Evolutionary conservation across 2,797 vertebrate species (phyloP).

Genomic region (Zalophus californianus): DNA sequence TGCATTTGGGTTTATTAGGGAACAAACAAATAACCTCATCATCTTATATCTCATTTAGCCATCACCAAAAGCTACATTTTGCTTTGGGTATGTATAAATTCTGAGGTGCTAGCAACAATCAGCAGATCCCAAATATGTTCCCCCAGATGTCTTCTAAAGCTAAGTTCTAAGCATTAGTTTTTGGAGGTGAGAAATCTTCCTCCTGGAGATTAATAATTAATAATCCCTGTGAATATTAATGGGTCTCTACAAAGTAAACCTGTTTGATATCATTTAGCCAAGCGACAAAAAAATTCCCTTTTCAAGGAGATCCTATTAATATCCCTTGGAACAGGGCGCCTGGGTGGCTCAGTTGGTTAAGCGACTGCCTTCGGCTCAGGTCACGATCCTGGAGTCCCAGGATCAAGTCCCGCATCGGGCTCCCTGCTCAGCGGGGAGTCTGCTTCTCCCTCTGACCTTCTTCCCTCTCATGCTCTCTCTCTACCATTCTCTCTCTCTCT

Average conservation of each 20-base stretch:
- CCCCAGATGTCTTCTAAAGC: slow-evolving; percentile 22
- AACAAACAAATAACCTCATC: neutral
- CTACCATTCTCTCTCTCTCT: too few species aligned
- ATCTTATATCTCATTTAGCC: neutral
- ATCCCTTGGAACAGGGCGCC: slow-evolving; percentile 5
- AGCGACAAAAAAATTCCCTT: neutral
- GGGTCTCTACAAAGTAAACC: neutral
- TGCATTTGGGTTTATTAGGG: slow-evolving; percentile 2
- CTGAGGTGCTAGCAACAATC: neutral
- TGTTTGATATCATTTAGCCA: neutral
- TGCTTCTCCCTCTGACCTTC: too few species aligned
- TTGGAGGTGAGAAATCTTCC: neutral
- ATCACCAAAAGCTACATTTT: slow-evolving; percentile 1
- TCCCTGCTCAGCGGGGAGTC: too few species aligned
- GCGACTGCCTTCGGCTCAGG: too few species aligned
- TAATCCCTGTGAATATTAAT: neutral
- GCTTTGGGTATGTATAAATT: slow-evolving; percentile 8
- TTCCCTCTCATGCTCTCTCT: too few species aligned
- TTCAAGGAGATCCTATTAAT: slow-evolving; percentile 55
- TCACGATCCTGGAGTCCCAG: too few species aligned
- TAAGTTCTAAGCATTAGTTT: neutral
- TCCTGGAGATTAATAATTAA: slow-evolving; percentile 23
- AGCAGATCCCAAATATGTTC: neutral
- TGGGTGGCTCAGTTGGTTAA: too few species aligned
- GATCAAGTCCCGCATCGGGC: too few species aligned